A percentile compares a stretch with the other conserved stretches of the same genome.
Evolutionary conservation across 2,888 invertebrate genomes (phyloP).

Genomic region (Cremastinae sp.): DNA sequence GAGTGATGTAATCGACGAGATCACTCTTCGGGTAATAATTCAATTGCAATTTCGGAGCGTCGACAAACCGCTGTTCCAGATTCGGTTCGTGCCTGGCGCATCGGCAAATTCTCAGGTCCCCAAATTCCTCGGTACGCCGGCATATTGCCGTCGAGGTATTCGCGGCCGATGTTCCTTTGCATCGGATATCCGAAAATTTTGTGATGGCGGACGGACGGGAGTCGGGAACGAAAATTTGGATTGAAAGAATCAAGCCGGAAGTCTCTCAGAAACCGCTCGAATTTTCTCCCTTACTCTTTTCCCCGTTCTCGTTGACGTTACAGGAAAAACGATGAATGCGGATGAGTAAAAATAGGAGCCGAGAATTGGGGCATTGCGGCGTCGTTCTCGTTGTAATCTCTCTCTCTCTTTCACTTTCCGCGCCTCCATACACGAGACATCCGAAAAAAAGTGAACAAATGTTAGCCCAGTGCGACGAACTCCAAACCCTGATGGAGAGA

Average conservation of each 20-base stretch:
- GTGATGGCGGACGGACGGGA: conserved; percentile 6
- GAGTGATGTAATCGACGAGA: too few species aligned
- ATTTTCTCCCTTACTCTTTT: conserved; percentile 14
- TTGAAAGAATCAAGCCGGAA: conserved; percentile 64
- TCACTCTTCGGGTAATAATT: too few species aligned
- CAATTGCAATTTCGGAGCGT: neutral
- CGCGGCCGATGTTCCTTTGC: neutral
- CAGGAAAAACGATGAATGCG: conserved; percentile 59
- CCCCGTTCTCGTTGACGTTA: conserved; percentile 40
- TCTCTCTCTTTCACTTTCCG: conserved; percentile 40
- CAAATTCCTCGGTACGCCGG: conserved; percentile 45
- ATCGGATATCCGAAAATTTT: neutral
- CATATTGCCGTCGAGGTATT: conserved; percentile 34
- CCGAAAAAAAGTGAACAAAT: neutral
- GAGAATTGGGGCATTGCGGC: conserved; percentile 64
- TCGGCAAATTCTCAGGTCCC: conserved; percentile 38
- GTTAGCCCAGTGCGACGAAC: neutral
- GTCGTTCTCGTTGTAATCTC: conserved; percentile 33
- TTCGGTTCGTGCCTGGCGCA: conserved; percentile 28
- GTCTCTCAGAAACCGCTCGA: conserved; percentile 31
- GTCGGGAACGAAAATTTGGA: conserved; percentile 53
- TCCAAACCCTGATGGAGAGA: too few species aligned
- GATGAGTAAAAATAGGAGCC: conserved; percentile 64
- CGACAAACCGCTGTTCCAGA: conserved; percentile 21
- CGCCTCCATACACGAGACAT: neutral